Conservation (phyloP, 1,140 invertebrate species). For the Planococcus citri region DNA sequence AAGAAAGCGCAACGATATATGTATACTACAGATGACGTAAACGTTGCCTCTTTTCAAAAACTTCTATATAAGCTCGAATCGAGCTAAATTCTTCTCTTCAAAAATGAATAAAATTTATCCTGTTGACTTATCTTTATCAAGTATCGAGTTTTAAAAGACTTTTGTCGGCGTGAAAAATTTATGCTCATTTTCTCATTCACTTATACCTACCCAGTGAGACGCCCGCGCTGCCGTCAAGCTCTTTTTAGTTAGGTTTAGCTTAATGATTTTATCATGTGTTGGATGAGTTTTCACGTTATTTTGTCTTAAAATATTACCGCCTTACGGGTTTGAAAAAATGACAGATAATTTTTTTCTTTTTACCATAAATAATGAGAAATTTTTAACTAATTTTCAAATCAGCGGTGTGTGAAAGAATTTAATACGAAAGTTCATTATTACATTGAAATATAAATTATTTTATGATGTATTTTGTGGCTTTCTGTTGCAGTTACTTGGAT, state of each 20-base stretch:
- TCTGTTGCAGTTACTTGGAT: not conserved
- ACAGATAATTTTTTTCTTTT: not conserved
- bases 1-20: not conserved
- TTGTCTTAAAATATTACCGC: no score
- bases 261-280: no score
- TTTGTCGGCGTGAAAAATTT: not conserved
- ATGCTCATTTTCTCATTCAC: not conserved
- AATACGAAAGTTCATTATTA: not conserved
- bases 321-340: no score
- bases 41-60: not conserved
- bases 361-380: not conserved
- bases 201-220: no score
- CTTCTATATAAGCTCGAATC: conserved; percentile 4
- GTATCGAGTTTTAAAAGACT: not conserved
- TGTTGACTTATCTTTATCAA: conserved; percentile 3
- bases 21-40: not conserved
- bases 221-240: not conserved
- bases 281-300: no score
- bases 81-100: conserved; percentile 6
- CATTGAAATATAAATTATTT: not conserved
- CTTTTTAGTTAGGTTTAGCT: not conserved
- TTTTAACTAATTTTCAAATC: conserved; percentile 1
- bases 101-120: conserved; percentile 1
- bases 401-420: not conserved
- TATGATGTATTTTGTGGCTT: not conserved